Percentiles rank a stretch among this genome's conserved stretches.
phyloP scores from a whole-genome alignment of 2,797 vertebrate genomes.

The Loriculus beryllinus region DNA sequence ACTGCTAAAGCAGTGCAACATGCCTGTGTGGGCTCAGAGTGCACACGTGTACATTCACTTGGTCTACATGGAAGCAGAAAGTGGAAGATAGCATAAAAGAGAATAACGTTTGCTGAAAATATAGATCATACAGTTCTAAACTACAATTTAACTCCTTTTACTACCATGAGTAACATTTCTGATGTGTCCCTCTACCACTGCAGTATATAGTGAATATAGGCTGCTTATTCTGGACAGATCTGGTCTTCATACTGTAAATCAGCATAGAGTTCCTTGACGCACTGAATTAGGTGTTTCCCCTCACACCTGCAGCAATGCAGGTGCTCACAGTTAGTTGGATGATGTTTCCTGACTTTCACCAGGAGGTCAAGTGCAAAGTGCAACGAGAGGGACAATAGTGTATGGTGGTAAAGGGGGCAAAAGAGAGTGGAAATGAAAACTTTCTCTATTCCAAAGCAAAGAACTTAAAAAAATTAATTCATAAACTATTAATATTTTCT shows the following conservation, averaged over 20 bases:
- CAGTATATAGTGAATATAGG: neutral
- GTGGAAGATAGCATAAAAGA: neutral
- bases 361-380: conserved; percentile 21
- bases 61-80: neutral
- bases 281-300: neutral
- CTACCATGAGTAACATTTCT: neutral
- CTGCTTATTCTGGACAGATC: neutral
- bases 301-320: conserved; percentile 36
- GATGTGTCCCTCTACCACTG: neutral
- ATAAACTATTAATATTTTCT: neutral
- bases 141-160: neutral
- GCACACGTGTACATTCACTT: neutral
- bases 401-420: neutral
- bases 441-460: neutral
- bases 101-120: neutral
- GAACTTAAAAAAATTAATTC: neutral
- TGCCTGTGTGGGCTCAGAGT: neutral
- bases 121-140: neutral
- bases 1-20: neutral
- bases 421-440: conserved; percentile 37
- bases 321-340: conserved; percentile 22
- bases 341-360: conserved; percentile 39
- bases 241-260: neutral
- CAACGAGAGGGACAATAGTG: conserved; percentile 10
- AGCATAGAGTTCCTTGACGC: neutral